Conservation (phyloP, 2,797 vertebrate genomes). For the Lutjanus argentimaculatus region DNA sequence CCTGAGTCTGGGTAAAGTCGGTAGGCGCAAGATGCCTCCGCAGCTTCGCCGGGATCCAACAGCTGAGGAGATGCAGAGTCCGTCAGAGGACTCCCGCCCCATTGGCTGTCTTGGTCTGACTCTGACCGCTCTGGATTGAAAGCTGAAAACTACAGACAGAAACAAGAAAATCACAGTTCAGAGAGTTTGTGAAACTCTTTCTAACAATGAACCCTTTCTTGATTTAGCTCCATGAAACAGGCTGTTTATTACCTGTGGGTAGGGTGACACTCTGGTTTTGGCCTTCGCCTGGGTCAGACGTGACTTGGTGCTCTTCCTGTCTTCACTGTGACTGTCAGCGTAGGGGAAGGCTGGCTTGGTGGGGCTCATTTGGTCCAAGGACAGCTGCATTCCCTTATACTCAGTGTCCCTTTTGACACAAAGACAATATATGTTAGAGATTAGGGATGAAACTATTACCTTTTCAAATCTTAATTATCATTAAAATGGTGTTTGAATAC, state of each 20-base stretch:
- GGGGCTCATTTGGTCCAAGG: conserved; percentile 94
- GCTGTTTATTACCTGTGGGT: conserved; percentile 90
- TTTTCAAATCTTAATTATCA: too few relatives aligned
- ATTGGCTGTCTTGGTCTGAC: conserved; percentile 95
- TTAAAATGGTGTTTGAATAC: too few relatives aligned
- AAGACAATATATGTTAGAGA: conserved; percentile 45
- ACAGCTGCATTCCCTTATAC: conserved; percentile 96
- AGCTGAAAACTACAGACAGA: conserved; percentile 90
- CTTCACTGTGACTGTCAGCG: conserved; percentile 89
- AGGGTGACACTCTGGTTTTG: conserved; percentile 93
- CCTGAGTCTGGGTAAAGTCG: conserved; percentile 91
- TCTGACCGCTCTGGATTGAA: conserved; percentile 94
- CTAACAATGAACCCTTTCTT: conserved; percentile 3
- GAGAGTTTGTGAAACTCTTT: conserved; percentile 6
- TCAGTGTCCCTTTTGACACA: conserved; percentile 90
- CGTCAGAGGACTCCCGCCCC: conserved; percentile 94
- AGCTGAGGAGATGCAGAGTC: conserved; percentile 94
- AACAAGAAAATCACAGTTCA: conserved; percentile 27
- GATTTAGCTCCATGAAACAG: conserved; percentile 16
- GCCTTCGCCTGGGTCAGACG: conserved; percentile 89
- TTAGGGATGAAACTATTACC: background rate
- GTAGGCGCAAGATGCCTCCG: conserved; percentile 92
- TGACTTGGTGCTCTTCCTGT: conserved; percentile 91
- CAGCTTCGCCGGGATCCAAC: conserved; percentile 88
- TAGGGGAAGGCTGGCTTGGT: conserved; percentile 93